phyloP scores from a whole-genome alignment of 2,113 vertebrate genomes.

The Neotoma lepida region DNA sequence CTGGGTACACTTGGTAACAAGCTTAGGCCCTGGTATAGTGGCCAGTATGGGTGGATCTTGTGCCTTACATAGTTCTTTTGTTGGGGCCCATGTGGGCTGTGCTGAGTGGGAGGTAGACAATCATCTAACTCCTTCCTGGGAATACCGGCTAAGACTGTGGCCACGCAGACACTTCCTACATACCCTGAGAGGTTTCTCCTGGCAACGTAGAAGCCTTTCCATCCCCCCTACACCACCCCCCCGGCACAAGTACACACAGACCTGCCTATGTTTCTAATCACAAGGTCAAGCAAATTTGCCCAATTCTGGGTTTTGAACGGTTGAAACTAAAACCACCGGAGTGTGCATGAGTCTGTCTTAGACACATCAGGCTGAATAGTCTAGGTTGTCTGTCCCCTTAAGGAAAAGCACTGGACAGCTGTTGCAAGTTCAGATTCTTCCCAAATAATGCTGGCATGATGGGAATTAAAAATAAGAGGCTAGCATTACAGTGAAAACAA shows the following conservation, averaged over 20 bases:
- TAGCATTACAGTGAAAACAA: not conserved
- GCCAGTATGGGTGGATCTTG: not conserved
- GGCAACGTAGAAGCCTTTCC: not conserved
- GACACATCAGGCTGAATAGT: not conserved
- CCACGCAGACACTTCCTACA: not conserved
- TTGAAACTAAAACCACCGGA: not conserved
- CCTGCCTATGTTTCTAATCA: not conserved
- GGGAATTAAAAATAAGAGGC: not conserved
- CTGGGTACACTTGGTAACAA: conserved; percentile 68
- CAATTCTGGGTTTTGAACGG: not conserved
- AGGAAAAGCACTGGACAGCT: not conserved
- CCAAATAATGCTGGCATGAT: not conserved
- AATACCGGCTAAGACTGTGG: not conserved
- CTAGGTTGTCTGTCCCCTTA: not conserved
- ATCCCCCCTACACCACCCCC: not conserved
- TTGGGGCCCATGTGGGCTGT: not conserved
- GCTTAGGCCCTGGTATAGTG: conserved; percentile 54
- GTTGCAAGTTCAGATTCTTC: not conserved
- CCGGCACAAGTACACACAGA: no score
- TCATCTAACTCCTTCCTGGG: not conserved
- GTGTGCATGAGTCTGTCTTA: rapidly evolving
- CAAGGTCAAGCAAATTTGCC: not conserved
- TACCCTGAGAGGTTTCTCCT: not conserved
- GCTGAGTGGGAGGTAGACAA: no score
- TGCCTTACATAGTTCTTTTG: not conserved